phyloP scores from a whole-genome alignment of 2,113 vertebrate species.

The Parus major region DNA sequence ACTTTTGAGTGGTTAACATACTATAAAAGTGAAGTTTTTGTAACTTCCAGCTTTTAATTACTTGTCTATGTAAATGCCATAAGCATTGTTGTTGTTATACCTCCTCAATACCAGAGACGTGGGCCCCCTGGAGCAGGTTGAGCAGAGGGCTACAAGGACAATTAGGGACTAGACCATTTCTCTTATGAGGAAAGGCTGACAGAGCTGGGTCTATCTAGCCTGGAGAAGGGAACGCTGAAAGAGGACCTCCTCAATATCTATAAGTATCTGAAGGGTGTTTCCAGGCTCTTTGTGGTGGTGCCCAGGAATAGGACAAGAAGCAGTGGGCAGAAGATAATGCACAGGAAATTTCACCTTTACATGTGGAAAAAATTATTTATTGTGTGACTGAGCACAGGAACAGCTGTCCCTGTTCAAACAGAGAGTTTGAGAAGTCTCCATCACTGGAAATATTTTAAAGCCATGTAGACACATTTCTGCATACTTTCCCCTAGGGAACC shows the following conservation, averaged over 20 bases:
- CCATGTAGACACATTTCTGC: not conserved
- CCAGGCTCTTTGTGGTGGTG: not conserved
- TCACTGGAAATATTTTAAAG: not conserved
- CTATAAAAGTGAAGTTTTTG: not conserved
- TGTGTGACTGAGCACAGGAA: not conserved
- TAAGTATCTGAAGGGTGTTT: not conserved
- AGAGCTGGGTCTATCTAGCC: not conserved
- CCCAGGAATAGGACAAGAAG: not conserved
- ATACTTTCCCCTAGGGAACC: not conserved
- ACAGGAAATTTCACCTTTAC: not conserved
- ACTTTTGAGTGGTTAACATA: not conserved
- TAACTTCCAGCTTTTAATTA: not conserved
- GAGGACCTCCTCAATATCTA: not conserved
- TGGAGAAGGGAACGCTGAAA: not conserved
- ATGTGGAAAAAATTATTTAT: not conserved
- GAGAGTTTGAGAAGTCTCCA: not conserved
- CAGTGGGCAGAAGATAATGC: not conserved
- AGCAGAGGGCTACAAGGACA: not conserved
- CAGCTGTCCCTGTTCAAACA: not conserved
- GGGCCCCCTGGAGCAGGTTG: not conserved
- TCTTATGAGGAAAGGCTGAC: not conserved
- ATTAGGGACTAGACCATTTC: not conserved
- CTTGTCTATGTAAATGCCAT: not conserved
- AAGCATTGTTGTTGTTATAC: not conserved
- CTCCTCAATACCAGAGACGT: not conserved